Percentiles rank a stretch among this genome's conserved stretches.
These are phyloP conservation scores for Porites lutea DNA, from an alignment of 64 coral and sea anemone genomes.

Conservation along the genomic window DNA sequence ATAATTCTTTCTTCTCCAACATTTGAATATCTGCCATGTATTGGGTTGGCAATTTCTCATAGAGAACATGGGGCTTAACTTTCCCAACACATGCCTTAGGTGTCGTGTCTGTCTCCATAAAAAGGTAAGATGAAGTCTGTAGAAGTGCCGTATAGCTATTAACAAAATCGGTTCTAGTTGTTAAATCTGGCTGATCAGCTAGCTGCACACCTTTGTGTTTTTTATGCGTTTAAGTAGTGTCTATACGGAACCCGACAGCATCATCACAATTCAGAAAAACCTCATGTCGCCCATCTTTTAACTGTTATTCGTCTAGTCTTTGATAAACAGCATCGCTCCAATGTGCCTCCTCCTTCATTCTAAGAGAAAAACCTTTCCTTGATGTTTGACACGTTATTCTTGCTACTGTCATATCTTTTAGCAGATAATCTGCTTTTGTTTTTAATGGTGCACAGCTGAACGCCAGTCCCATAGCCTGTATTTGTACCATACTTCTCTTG, in stretches of 20 bases:
- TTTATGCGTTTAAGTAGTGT: slow-evolving; percentile 65
- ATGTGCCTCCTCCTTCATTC: slow-evolving; percentile 52
- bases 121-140: slow-evolving; percentile 66
- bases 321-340: slow-evolving; percentile 53
- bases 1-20: slow-evolving; percentile 5
- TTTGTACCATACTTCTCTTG: slow-evolving; percentile 19
- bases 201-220: slow-evolving; percentile 15
- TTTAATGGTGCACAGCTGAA: slow-evolving; percentile 5
- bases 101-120: slow-evolving; percentile 55
- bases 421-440: background rate
- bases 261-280: slow-evolving; percentile 58
- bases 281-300: slow-evolving; percentile 44
- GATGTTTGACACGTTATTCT: background rate
- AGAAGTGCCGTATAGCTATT: slow-evolving; percentile 30
- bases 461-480: slow-evolving; percentile 29
- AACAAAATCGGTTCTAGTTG: slow-evolving; percentile 57
- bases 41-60: slow-evolving; percentile 24
- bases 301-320: slow-evolving; percentile 37
- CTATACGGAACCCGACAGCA: slow-evolving; percentile 39
- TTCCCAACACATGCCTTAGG: slow-evolving; percentile 26
- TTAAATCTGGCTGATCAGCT: slow-evolving; percentile 13
- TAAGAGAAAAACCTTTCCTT: slow-evolving; percentile 20
- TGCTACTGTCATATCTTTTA: background rate
- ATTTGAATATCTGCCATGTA: slow-evolving; percentile 63
- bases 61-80: slow-evolving; percentile 56